Base-by-base conservation (phyloP, 2,888 invertebrate species). In the Anorthoa munda region DNA sequence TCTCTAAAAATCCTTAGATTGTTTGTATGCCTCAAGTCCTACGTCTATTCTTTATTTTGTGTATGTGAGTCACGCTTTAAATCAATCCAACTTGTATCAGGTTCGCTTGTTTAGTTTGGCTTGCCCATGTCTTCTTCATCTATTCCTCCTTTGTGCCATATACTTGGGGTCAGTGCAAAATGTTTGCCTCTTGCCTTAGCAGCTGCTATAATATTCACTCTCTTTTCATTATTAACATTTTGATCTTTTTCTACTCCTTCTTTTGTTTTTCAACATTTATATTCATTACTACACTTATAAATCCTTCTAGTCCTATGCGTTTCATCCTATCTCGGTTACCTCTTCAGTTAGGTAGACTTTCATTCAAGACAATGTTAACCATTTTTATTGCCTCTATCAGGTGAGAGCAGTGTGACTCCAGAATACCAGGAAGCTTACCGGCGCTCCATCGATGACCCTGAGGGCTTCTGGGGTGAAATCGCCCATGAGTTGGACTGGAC, bases 401-500 rank as follows among this genome's bases (percentile, higher is more conserved):
- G 92, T 46, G 94, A 94, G 31, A 91, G 93, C 66, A 88, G 92
- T 7, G 91, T 93, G 2, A 94, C 95, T 0, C 88, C 91, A 0
- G 95, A 96, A 84, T 98, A 98, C 87, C 96, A 97, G 83, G 97
- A 97, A 66, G 97, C 97, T 0, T 97, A 97, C 88, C 95, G 96
- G 12, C 97, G 97, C 70, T 98, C 98, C 0, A 91, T 98, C 77
- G 97, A 98, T 78, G 97, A 98, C 81, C 99, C 99, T 0, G 98
- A 98, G 82, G 97, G 97, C 56, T 99, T 99, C 94, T 99, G 99
- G 99, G 97, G 97, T 0, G 98, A 98, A 87, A 97, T 98, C n/a
- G 99, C 97, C 0, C 92, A 97, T 7, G 96, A 97, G 72, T 94
- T 99, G 18, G 97, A 97, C 66, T 99, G 99, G 99, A 97, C 97